Conservation (phyloP, 2,113 vertebrate species). For the Cephalopterus ornatus region DNA sequence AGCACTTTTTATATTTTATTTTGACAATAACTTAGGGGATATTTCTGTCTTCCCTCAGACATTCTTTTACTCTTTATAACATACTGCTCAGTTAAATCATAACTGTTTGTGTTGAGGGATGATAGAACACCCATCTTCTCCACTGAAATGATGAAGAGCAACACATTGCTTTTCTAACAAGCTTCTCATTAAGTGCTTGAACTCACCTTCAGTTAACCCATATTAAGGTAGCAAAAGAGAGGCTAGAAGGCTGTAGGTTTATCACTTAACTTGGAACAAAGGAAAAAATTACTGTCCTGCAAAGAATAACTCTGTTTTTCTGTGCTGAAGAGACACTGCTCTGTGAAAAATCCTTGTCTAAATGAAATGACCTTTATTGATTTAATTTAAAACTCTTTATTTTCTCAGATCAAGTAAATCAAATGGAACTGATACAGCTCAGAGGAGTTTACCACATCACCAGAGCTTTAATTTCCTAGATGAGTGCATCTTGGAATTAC, state of each 20-base stretch:
- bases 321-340: background rate
- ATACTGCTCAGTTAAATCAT: background rate
- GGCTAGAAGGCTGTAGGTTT: background rate
- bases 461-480: background rate
- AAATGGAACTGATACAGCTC: background rate
- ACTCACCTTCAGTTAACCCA: background rate
- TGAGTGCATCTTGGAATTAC: background rate
- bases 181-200: background rate
- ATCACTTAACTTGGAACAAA: background rate
- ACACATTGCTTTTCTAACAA: background rate
- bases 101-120: background rate
- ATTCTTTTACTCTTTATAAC: background rate
- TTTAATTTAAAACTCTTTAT: background rate
- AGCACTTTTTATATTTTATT: background rate
- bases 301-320: background rate
- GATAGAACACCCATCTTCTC: background rate
- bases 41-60: background rate
- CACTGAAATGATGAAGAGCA: background rate
- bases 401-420: background rate
- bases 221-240: background rate
- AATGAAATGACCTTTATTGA: background rate
- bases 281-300: background rate
- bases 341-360: background rate
- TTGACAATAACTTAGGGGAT: background rate
- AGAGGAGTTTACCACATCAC: background rate